Conservation (phyloP, 2,113 vertebrate genomes). For the Gallinago media region DNA sequence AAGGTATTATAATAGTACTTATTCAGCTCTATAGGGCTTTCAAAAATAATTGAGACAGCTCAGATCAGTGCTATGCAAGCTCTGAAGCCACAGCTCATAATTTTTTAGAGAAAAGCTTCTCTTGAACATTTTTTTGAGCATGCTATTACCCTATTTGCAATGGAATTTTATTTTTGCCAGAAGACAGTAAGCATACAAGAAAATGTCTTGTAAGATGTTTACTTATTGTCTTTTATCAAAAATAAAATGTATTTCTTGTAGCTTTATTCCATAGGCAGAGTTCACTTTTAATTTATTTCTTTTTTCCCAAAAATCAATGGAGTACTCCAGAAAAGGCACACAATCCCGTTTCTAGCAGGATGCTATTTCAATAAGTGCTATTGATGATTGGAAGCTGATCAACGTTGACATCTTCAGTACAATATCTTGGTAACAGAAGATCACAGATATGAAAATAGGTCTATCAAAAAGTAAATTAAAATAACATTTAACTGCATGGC, state of each 20-base stretch:
- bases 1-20: background rate
- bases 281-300: background rate
- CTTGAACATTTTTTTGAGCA: background rate
- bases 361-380: background rate
- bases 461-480: background rate
- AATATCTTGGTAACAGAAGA: background rate
- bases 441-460: background rate
- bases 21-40: background rate
- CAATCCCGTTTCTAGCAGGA: background rate
- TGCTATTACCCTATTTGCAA: background rate
- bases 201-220: background rate
- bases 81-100: background rate
- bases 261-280: background rate
- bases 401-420: constrained; percentile 28
- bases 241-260: background rate
- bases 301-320: background rate
- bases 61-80: background rate
- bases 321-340: background rate
- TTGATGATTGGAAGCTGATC: constrained; percentile 26
- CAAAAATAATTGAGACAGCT: background rate
- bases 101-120: background rate
- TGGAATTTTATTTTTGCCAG: background rate
- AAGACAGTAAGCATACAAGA: background rate
- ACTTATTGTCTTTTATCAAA: background rate
- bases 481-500: background rate